Evolutionary conservation across 2,888 invertebrate species (phyloP).

Genomic region (Morpho deidamia): DNA sequence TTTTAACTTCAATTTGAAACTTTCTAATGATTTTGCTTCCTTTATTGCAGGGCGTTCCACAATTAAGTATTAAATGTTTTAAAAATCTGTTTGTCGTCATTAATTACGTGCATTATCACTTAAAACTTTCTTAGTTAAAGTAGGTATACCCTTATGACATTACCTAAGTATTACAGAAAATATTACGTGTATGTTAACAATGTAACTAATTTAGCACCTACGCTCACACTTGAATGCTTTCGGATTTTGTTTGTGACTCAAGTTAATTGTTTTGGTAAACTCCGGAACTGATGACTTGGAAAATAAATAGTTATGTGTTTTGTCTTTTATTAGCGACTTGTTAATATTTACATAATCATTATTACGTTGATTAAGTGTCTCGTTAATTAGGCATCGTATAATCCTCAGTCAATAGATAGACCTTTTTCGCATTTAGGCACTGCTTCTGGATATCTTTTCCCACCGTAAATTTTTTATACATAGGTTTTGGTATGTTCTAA

Average conservation of each 20-base stretch:
- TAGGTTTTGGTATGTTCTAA: no score
- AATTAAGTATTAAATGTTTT: no score
- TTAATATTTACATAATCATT: not conserved
- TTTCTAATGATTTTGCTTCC: no score
- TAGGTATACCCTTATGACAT: not conserved
- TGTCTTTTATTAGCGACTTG: not conserved
- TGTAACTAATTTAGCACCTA: slow-evolving; percentile 10
- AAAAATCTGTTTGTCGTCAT: no score
- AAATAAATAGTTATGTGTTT: not conserved
- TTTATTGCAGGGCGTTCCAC: no score
- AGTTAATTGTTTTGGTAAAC: slow-evolving; percentile 9
- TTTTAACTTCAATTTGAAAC: no score
- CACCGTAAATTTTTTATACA: no score
- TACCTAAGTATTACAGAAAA: not conserved
- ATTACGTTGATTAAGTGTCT: not conserved
- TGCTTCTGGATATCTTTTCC: no score
- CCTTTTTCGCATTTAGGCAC: no score
- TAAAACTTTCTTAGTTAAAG: not conserved
- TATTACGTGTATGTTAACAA: slow-evolving; percentile 3
- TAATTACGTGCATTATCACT: not conserved
- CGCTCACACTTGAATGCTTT: slow-evolving; percentile 9
- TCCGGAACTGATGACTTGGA: slow-evolving; percentile 4
- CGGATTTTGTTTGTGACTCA: slow-evolving; percentile 6
- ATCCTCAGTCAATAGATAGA: no score
- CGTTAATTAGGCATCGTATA: no score